Evolutionary conservation across 2,113 vertebrate species (phyloP).

Genomic region (Megaceryle torquata): DNA sequence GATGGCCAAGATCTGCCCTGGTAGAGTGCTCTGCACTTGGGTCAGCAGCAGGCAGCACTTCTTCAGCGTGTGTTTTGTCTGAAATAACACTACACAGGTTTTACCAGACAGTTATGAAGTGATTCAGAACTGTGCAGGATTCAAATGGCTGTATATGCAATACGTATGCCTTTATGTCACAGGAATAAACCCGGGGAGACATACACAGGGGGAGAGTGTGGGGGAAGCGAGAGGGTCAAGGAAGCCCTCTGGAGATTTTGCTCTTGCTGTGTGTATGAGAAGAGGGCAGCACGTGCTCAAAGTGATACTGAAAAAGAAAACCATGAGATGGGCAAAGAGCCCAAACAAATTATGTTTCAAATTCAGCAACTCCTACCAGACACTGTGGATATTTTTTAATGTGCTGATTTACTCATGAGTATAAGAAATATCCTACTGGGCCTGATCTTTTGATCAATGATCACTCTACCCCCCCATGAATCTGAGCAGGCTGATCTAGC

Average conservation of each 20-base stretch:
- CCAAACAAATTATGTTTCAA: background rate
- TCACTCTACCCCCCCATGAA: accelerated
- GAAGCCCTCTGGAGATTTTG: background rate
- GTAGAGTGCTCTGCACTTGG: background rate
- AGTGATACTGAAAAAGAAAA: background rate
- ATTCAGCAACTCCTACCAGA: background rate
- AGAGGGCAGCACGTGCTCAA: background rate
- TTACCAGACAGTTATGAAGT: background rate
- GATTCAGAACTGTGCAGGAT: background rate
- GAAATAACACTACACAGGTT: background rate
- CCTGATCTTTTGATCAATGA: background rate
- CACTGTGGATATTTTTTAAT: background rate
- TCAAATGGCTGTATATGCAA: background rate
- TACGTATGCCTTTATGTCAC: background rate
- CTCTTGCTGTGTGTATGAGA: background rate
- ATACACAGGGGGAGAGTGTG: accelerated
- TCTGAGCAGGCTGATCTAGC: accelerated
- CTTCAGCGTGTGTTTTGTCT: background rate
- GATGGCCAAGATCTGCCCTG: background rate
- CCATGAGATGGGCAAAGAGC: background rate
- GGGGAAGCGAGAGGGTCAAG: background rate
- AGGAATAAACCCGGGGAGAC: background rate
- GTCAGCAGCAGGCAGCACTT: background rate
- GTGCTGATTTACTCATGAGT: background rate
- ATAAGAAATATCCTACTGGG: background rate